Evolutionary conservation across 1,140 invertebrate species (phyloP).

Genomic region (Drosophila kanapiae): DNA sequence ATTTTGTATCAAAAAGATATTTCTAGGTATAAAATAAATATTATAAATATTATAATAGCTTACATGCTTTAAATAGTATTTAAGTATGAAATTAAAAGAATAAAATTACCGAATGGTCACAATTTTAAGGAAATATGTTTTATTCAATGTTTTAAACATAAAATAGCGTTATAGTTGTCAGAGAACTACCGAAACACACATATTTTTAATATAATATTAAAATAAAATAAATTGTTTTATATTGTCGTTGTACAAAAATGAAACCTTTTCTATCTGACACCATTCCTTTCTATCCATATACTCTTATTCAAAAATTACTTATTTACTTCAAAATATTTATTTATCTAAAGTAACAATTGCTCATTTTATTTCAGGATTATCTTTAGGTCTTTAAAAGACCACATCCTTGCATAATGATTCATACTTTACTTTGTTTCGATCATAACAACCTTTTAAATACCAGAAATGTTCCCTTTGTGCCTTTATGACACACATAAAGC

Average conservation of each 20-base stretch:
- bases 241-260: too few species aligned
- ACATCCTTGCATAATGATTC: background rate
- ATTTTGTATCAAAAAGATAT: background rate
- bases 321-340: background rate
- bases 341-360: background rate
- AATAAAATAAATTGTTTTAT: background rate
- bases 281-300: background rate
- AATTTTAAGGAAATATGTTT: background rate
- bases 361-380: background rate
- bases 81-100: background rate
- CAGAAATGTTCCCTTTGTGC: conserved; percentile 3
- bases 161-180: background rate
- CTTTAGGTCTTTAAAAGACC: background rate
- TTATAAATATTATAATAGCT: background rate
- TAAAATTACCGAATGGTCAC: background rate
- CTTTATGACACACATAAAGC: conserved; percentile 41
- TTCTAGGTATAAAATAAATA: too few species aligned
- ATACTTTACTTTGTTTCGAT: conserved; percentile 11
- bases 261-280: accelerated
- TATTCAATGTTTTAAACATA: background rate
- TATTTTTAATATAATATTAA: background rate
- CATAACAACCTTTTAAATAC: conserved; percentile 23
- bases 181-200: too few species aligned
- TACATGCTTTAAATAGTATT: too few species aligned
- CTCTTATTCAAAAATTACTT: background rate